Base-by-base conservation (phyloP, 2,797 vertebrate species). In the Malurus splendens region DNA sequence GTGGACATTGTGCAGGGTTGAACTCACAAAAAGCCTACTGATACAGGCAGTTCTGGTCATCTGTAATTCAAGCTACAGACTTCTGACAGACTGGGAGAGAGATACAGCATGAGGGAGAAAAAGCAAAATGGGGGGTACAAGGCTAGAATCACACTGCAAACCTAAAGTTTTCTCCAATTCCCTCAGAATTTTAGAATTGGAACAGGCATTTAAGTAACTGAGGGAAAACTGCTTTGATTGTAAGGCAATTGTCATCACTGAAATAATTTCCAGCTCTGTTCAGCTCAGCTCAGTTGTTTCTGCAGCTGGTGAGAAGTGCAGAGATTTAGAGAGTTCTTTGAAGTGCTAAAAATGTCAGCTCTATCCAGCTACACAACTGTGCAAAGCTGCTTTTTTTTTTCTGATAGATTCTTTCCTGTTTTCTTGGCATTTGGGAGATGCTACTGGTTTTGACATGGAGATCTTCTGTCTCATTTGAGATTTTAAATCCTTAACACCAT, bases 181-280 rank as follows among this genome's bases (percentile, higher is more conserved):
- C 33, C 23, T 50, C 1, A 6, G 55, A 90, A 88, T 75, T 74
- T 59, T 85, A 78, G 44, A 87, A 83, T 9, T 73, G 59, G 32
- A 83, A 23, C 14, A 52, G 45, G 6, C 41, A 42, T 87, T 93
- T 85, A 81, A 45, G 82, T 42, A 87, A 75, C 51, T 54, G 73
- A 80, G 87, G 38, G 66, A 74, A 90, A 94, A 73, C 30, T 80
- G 24, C 41, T 83, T 42, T 91, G 84, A 93, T 75, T 85, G 62
- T 60, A 80, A 72, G 62, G 86, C 76, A 87, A 68, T 92, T 83
- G 45, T 68, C 84, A 91, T 87, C 84, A 92, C 66, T 65, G 55
- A 89, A 92, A 92, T 87, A 13, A 65, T 67, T 94, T 87, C 67
- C 56, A 75, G 10, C 39, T 80, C 65, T 55, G 23, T 48, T 80